Percentiles rank a stretch among this genome's conserved stretches.
Evolutionary conservation across 1,140 invertebrate genomes (phyloP).

Genomic region (Anastatus disparis): DNA sequence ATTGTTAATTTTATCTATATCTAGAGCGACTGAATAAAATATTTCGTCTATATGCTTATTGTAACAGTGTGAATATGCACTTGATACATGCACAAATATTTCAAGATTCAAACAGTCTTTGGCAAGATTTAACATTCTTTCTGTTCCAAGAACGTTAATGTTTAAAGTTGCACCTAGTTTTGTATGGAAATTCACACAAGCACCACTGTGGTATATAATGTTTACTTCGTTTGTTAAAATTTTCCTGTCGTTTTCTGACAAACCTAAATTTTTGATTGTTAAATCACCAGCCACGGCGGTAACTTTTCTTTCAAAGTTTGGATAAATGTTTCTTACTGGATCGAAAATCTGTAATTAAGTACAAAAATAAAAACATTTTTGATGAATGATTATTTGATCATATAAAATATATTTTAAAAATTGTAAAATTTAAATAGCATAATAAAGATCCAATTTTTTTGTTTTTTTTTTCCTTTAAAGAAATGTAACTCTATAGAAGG

Average conservation of each 20-base stretch:
- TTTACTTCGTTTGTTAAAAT: conserved; percentile 70
- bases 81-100: conserved; percentile 48
- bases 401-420: no score
- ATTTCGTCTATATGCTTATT: conserved; percentile 66
- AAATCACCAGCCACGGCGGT: conserved; percentile 76
- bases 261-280: conserved; percentile 73
- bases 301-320: conserved; percentile 72
- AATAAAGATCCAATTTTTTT: no score
- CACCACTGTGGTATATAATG: conserved; percentile 89
- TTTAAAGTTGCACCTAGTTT: conserved; percentile 74
- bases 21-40: conserved; percentile 61
- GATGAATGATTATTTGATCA: no score
- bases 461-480: no score
- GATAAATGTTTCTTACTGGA: conserved; percentile 62
- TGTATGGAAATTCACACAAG: conserved; percentile 90
- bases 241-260: conserved; percentile 72
- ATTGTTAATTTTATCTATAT: conserved; percentile 61
- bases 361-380: no score
- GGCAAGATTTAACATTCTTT: conserved; percentile 72
- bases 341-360: conserved; percentile 76
- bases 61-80: conserved; percentile 59
- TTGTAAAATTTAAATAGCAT: no score
- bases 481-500: no score
- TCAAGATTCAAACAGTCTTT: conserved; percentile 68
- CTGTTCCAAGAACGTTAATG: conserved; percentile 72